Base-by-base conservation (phyloP, 1,140 invertebrate species). In the Diorhabda elongata region DNA sequence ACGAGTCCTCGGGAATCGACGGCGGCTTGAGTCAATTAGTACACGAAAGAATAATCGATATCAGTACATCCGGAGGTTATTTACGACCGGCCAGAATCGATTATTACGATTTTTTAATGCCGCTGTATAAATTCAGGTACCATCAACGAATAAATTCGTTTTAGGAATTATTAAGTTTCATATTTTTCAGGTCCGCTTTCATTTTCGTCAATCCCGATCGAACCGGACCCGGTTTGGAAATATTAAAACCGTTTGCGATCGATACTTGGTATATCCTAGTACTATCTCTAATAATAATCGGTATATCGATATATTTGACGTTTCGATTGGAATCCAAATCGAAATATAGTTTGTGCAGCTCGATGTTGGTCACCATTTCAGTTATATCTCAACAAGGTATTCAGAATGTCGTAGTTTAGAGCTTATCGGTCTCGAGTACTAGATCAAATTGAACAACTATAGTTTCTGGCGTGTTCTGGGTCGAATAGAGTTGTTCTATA, bases 71-170 rank as follows among this genome's bases (percentile, higher is more conserved):
- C 3, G 67, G 69, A 41, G 67, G 70, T 9, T 44, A 69, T 4
- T 26, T 73, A 42, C 64, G 69, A 45, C 11, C 58, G 2, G 59
- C 42, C 41, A 61, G 76, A 60, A 72, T 77, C 2, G 66, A 74
- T 52, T 71, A 70, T 61, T 71, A 71, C 44, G 76, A 77, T 44
- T 76, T 66, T 44, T 52, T 77, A 5, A 65, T 72, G 26, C 76
- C 76, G 0, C 69, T 71, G 59, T 77, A 76, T 58, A 71, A 72
- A 58, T 77, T 76, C 64, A 70, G 71, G 72, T 75, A 64, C 65
- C 6, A 52, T 8, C 4, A 26, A 26, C n/a, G n/a, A 52, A 8
- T 52, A 52, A 3, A 52, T 52, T 8, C 47, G 8, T 52, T 8
- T 52, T 8, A 52, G n/a, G 47, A 52, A 52, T 52, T 8, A 52